Base-by-base conservation (phyloP, 2,113 vertebrate species). In the Leucosticte australis region DNA sequence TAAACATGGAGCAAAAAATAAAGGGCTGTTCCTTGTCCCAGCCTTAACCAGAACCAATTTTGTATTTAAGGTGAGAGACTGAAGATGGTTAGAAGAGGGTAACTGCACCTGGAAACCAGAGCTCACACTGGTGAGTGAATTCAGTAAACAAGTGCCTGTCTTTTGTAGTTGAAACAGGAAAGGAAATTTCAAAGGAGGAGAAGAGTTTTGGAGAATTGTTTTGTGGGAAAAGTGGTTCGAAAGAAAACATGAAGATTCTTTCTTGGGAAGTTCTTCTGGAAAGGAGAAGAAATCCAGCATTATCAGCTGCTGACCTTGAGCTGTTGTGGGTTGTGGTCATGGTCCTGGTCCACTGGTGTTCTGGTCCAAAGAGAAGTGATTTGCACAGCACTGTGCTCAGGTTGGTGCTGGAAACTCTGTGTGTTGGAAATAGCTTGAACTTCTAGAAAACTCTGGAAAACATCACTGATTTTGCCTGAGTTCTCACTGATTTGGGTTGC, bases 11-110 rank as follows among this genome's bases (percentile, higher is more conserved):
- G 42, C 6, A 75, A 64, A 27, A n/a, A 20, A 28, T 70, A 42
- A 37, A 64, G 22, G 9, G 26, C 41, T 13, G 13, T 68, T 89
- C 33, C 18, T 79, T 57, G 26, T 49, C 69, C 91, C n/a, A 70
- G 60, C 52, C 64, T 73, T 64, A 80, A 62, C 62, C 63, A 85
- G 64, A 95, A 73, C n/a, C 15, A 69, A 47, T 83, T 83, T 77
- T 95, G 79, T 55, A 28, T 88, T 79, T 57, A 62, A 83, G 39
- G 55, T 65, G 22, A 68, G 67, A 91, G 69, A 56, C 28, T 41
- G 74, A 73, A 69, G 55, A 39, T 87, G 28, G 55, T 52, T 53
- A 67, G 44, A 90, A 68, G 49, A 70, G 11, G 22, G n/a, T 81
- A 15, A 71, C 49, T 57, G 78, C 23, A 53, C 35, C 39, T 75